Percentiles rank a stretch among this genome's conserved stretches.
These are phyloP conservation scores for Platycheirus rosarum DNA, from an alignment of 2,888 invertebrate genomes.

Conservation along the genomic window DNA sequence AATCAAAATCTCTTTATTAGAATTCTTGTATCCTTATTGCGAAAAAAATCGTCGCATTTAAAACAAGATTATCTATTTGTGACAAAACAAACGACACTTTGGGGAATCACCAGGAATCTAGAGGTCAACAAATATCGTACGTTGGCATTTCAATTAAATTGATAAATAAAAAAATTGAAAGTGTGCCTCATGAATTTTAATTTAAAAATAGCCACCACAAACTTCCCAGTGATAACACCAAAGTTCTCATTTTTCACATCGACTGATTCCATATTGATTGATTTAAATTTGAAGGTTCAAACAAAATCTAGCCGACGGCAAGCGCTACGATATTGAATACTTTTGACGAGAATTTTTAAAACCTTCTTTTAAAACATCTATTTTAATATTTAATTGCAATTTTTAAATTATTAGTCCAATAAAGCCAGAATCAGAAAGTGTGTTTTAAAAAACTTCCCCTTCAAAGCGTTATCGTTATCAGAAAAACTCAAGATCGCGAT, in stretches of 20 bases:
- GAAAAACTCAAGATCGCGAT: constrained; percentile 35
- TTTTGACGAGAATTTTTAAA: background rate
- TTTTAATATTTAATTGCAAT: background rate
- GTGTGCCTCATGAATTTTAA: background rate
- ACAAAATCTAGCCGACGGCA: background rate
- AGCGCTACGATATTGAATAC: background rate
- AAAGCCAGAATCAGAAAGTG: background rate
- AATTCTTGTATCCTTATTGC: too few species aligned
- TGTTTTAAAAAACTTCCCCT: constrained; percentile 16
- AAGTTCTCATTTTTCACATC: too few species aligned
- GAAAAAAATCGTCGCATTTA: too few species aligned
- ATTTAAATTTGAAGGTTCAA: constrained; percentile 9
- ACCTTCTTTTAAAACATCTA: background rate
- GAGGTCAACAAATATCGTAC: constrained; percentile 14
- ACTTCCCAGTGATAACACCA: background rate
- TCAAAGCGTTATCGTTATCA: constrained; percentile 16
- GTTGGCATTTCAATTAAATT: background rate
- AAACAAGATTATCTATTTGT: too few species aligned
- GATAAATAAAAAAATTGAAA: background rate
- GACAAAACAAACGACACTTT: too few species aligned
- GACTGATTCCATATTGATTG: constrained; percentile 2
- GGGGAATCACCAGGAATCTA: background rate
- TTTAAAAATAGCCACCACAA: constrained; percentile 1
- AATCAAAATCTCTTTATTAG: too few species aligned
- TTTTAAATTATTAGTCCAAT: background rate